A percentile compares a stretch with the other conserved stretches of the same genome.
These are phyloP conservation scores for Actinemys pallida DNA, from an alignment of 2,113 vertebrate species.

Conservation along the genomic window DNA sequence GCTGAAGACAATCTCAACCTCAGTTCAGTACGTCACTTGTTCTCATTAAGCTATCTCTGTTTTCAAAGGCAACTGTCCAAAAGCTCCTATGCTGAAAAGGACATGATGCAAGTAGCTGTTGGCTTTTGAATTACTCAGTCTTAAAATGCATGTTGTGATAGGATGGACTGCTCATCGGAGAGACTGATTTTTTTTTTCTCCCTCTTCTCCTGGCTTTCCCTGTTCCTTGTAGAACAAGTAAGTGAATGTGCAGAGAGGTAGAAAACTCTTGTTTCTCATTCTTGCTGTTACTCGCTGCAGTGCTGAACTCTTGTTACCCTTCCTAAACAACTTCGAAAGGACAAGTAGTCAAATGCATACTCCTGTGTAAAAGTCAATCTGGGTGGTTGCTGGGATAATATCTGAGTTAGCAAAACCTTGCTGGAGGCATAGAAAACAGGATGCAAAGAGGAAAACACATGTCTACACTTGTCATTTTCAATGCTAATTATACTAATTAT, in stretches of 20 bases:
- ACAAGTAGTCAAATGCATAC: not conserved
- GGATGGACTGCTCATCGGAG: not conserved
- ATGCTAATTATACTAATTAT: not conserved
- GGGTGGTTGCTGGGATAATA: not conserved
- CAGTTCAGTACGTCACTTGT: conserved; percentile 16
- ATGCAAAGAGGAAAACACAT: not conserved
- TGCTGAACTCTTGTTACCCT: not conserved
- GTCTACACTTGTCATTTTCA: not conserved
- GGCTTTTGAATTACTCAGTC: not conserved
- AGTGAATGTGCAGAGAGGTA: not conserved
- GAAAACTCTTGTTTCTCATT: not conserved
- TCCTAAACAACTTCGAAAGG: not conserved
- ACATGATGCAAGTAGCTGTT: not conserved
- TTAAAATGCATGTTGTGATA: not conserved
- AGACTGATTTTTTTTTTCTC: not conserved
- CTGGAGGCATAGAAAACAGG: not conserved
- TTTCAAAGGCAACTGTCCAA: not conserved
- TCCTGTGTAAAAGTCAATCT: not conserved
- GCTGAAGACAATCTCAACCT: conserved; percentile 27
- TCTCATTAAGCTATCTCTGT: not conserved
- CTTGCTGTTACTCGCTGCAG: not conserved
- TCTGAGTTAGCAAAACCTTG: not conserved
- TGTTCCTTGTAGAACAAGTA: not conserved
- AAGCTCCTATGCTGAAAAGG: not conserved
- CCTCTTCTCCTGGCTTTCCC: not conserved